These are phyloP conservation scores for Ligdia adustata DNA, from an alignment of 2,888 invertebrate species.

Conservation along the genomic window DNA sequence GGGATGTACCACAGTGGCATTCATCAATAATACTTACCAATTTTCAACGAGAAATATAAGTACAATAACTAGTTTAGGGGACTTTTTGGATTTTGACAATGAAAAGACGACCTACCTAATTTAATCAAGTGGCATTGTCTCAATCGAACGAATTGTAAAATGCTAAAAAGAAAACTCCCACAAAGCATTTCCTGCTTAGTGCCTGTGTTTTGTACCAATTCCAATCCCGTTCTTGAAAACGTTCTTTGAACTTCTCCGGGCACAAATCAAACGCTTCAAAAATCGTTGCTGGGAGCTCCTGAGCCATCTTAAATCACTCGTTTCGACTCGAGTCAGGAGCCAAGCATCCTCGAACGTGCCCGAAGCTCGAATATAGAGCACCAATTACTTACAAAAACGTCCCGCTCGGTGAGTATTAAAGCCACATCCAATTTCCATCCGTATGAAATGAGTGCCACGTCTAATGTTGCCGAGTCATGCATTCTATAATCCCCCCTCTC, in stretches of 20 bases:
- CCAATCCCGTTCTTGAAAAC: conserved; percentile 16
- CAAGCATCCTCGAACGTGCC: conserved; percentile 25
- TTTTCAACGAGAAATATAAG: neutral
- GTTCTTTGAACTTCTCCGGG: conserved; percentile 22
- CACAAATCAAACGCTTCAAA: conserved; percentile 24
- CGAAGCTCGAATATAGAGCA: conserved; percentile 37
- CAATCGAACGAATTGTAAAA: neutral
- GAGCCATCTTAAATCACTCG: conserved; percentile 21
- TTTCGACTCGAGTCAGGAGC: conserved; percentile 16
- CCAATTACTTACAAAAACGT: conserved; percentile 56
- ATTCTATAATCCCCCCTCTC: conserved; percentile 61
- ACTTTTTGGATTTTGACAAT: too few species aligned
- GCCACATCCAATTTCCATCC: conserved; percentile 68
- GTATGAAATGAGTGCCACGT: conserved; percentile 61
- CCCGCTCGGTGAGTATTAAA: conserved; percentile 55
- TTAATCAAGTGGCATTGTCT: too few species aligned
- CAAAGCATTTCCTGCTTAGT: neutral
- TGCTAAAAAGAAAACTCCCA: neutral
- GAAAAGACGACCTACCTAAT: too few species aligned
- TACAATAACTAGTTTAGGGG: neutral
- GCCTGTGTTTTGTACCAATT: conserved; percentile 8
- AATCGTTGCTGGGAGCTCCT: conserved; percentile 11
- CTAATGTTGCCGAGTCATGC: conserved; percentile 76
- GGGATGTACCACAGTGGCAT: conserved; percentile 45
- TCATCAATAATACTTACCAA: conserved; percentile 34